phyloP scores from a whole-genome alignment of 2,113 vertebrate genomes.

The Psilopogon haemacephalus region DNA sequence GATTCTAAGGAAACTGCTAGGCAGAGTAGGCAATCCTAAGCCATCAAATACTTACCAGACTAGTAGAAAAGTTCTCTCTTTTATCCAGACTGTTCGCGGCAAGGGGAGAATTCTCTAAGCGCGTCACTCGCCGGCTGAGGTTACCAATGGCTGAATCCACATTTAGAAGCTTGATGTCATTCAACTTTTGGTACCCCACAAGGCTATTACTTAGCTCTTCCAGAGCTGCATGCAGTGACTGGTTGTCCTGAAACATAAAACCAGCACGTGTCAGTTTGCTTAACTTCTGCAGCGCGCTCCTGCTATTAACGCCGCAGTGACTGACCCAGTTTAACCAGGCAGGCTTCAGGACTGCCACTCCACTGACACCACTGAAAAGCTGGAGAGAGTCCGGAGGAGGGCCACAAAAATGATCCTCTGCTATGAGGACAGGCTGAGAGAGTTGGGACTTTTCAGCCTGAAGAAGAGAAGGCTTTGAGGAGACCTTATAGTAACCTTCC shows the following conservation, averaged over 20 bases:
- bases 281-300: not conserved
- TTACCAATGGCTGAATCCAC: conserved; percentile 72
- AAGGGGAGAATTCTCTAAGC: conserved; percentile 67
- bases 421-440: too few relatives aligned
- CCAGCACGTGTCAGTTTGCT: not conserved
- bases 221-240: conserved; percentile 67
- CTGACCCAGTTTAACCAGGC: not conserved
- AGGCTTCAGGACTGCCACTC: not conserved
- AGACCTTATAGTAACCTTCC: too few relatives aligned
- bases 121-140: conserved; percentile 67
- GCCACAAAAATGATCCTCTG: too few relatives aligned
- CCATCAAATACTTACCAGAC: conserved; percentile 46
- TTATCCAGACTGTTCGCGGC: conserved; percentile 57
- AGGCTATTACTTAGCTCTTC: conserved; percentile 74
- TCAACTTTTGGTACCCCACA: conserved; percentile 64
- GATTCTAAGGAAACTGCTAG: not conserved
- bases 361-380: not conserved
- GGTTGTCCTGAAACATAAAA: conserved; percentile 74
- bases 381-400: too few relatives aligned
- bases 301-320: not conserved
- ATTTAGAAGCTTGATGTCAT: conserved; percentile 72
- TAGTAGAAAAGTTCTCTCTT: conserved; percentile 50
- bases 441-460: too few relatives aligned
- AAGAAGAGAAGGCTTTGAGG: too few relatives aligned
- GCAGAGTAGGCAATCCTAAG: not conserved